Conservation (phyloP, 2,797 vertebrate genomes). For the Pseudochaenichthys georgianus region DNA sequence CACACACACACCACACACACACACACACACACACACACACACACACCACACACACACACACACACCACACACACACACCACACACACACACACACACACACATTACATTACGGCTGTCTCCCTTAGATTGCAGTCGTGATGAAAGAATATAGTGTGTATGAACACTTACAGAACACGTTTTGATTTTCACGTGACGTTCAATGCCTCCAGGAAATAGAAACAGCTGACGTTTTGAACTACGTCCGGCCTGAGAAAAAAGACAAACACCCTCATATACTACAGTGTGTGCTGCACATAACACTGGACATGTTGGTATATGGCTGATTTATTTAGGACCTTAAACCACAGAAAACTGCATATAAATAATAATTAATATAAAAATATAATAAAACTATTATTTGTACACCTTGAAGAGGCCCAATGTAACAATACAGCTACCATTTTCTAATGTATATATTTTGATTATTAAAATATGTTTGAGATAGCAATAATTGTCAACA, state of each 20-base stretch:
- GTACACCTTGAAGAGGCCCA: too few relatives aligned
- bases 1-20: too few relatives aligned
- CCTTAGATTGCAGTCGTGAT: not conserved
- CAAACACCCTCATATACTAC: slow-evolving; percentile 14
- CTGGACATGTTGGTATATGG: not conserved
- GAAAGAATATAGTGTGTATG: not conserved
- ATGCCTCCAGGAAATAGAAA: slow-evolving; percentile 95
- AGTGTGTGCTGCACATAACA: not conserved
- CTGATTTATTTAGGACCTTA: not conserved
- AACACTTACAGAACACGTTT: slow-evolving; percentile 92
- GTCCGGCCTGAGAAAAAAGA: slow-evolving; percentile 87
- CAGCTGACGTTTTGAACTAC: slow-evolving; percentile 96
- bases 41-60: too few relatives aligned
- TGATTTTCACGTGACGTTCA: slow-evolving; percentile 96
- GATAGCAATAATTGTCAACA: too few relatives aligned
- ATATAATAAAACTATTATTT: not conserved
- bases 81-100: too few relatives aligned
- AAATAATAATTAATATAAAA: not conserved
- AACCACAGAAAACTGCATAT: not conserved
- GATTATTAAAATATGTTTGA: too few relatives aligned
- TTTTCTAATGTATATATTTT: too few relatives aligned
- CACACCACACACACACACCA: too few relatives aligned
- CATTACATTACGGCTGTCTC: not conserved
- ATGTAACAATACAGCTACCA: too few relatives aligned
- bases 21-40: too few relatives aligned